A percentile compares a stretch with the other conserved stretches of the same genome.
These are phyloP conservation scores for Melanerpes formicivorus DNA, from an alignment of 2,113 vertebrate species.

Conservation along the genomic window DNA sequence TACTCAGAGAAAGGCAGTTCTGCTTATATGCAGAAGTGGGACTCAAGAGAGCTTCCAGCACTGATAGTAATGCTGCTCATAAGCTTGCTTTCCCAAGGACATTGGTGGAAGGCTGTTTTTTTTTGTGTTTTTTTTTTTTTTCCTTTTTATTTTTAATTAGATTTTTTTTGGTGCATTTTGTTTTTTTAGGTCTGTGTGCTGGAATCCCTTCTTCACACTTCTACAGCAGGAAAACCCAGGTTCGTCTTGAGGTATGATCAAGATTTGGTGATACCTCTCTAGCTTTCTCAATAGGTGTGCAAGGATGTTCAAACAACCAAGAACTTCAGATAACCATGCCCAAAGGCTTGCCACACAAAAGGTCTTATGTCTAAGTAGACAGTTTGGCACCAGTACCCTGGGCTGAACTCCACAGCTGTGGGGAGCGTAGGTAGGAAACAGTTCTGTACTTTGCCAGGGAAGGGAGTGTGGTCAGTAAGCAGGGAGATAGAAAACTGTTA, in stretches of 20 bases:
- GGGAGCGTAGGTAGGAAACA: not conserved
- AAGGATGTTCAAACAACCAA: not conserved
- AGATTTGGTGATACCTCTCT: not conserved
- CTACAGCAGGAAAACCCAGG: fast-evolving
- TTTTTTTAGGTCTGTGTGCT: not conserved
- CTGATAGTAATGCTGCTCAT: not conserved
- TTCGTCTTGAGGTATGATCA: not conserved
- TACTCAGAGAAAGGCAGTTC: not conserved
- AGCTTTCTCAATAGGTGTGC: not conserved
- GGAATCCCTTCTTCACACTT: not conserved
- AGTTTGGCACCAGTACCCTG: not conserved
- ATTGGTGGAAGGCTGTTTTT: fast-evolving
- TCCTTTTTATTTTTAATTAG: too few species aligned
- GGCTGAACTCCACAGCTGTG: not conserved
- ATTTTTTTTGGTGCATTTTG: too few species aligned
- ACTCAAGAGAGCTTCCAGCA: not conserved
- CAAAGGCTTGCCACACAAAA: not conserved
- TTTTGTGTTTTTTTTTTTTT: not conserved
- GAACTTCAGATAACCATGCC: not conserved
- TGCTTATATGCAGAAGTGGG: not conserved
- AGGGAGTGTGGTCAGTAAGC: not conserved
- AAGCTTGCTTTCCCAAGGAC: not conserved
- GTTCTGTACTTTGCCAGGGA: not conserved
- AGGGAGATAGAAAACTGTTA: not conserved
- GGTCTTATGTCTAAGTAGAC: not conserved